phyloP scores from a whole-genome alignment of 1,140 invertebrate genomes.

The Limonius californicus region DNA sequence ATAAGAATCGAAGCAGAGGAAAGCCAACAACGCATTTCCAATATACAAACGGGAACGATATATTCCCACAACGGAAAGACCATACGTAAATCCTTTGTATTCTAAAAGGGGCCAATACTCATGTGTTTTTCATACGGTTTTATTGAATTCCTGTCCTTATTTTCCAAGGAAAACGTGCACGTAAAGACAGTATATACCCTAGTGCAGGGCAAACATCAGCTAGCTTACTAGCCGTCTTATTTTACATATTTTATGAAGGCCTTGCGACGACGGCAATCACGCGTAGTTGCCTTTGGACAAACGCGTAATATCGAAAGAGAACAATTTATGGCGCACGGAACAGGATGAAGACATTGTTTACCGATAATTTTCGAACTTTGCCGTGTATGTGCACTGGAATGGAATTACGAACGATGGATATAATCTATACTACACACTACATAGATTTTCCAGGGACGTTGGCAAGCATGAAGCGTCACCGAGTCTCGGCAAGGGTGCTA shows the following conservation, averaged over 20 bases:
- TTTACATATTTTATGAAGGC: background rate
- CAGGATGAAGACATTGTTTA: background rate
- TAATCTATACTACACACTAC: background rate
- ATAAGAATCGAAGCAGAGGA: conserved; percentile 4
- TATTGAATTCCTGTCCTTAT: conserved; percentile 7
- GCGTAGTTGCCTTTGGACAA: background rate
- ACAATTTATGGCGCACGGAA: background rate
- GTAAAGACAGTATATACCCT: background rate
- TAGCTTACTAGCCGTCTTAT: background rate
- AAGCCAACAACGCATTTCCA: conserved; percentile 6
- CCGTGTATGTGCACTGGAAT: background rate
- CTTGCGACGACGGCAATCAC: background rate
- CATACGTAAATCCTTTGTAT: conserved; percentile 6
- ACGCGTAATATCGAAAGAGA: background rate
- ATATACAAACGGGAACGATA: conserved; percentile 9
- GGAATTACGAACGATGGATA: background rate
- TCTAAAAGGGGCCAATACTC: conserved; percentile 7
- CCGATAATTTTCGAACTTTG: background rate
- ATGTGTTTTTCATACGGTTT: conserved; percentile 12
- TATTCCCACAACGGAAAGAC: background rate
- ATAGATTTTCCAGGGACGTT: background rate
- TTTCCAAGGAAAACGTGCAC: background rate
- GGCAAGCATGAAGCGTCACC: background rate
- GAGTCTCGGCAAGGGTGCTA: conserved; percentile 1
- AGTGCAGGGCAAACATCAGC: background rate